Percentiles rank a stretch among this genome's conserved stretches.
Conservation (phyloP, 2,113 vertebrate species). For the Marcusenius ussheri region DNA sequence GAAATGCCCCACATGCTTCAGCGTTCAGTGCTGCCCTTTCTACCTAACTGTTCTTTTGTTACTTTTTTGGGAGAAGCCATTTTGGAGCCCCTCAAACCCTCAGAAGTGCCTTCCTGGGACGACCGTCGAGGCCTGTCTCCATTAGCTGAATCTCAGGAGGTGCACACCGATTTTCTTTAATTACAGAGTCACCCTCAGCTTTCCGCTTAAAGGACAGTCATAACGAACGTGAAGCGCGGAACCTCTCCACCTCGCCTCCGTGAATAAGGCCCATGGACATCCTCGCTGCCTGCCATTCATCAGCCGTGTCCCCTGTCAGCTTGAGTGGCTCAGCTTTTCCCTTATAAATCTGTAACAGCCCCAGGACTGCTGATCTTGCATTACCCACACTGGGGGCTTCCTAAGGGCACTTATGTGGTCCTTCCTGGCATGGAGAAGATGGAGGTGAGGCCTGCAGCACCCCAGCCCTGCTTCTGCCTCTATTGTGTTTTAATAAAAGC, state of each 20-base stretch:
- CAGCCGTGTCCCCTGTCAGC: constrained; percentile 41
- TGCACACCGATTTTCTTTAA: constrained; percentile 60
- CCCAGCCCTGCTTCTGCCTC: not conserved
- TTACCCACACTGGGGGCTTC: not conserved
- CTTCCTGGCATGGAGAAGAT: not conserved
- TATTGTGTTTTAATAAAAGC: not conserved
- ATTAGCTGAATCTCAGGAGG: constrained; percentile 8
- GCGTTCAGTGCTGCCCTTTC: not conserved
- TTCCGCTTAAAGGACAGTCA: constrained; percentile 51
- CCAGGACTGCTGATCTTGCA: not conserved
- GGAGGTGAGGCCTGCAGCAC: not conserved
- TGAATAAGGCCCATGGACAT: constrained; percentile 45
- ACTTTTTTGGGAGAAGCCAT: not conserved
- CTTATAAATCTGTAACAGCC: not conserved
- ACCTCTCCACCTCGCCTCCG: constrained; percentile 49
- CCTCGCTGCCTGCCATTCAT: constrained; percentile 52
- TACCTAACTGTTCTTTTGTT: not conserved
- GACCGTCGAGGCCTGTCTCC: not conserved
- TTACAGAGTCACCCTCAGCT: constrained; percentile 58
- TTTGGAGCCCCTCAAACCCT: not conserved
- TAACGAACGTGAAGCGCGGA: constrained; percentile 49
- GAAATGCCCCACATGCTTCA: not conserved
- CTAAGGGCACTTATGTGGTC: not conserved
- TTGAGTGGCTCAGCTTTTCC: constrained; percentile 3
- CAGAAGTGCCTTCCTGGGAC: not conserved